Conservation (phyloP, 1,140 invertebrate species). For the Megathymus violae region DNA sequence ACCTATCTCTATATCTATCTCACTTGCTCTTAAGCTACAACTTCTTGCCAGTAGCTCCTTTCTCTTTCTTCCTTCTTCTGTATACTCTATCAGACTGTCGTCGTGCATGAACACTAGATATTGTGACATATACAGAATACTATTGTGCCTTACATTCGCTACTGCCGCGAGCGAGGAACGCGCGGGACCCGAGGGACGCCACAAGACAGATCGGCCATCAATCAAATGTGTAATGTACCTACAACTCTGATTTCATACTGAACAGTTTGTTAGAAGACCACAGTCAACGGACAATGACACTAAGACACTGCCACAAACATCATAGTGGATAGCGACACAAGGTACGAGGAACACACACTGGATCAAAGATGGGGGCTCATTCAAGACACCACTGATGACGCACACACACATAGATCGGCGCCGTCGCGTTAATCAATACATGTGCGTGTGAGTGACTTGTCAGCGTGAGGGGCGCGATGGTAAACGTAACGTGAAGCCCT, state of each 20-base stretch:
- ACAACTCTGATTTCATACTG: constrained; percentile 58
- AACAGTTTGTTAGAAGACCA: constrained; percentile 64
- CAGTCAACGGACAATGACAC: constrained; percentile 71
- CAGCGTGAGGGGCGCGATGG: constrained; percentile 54
- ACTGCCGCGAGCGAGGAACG: constrained; percentile 66
- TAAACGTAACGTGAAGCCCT: constrained; percentile 51
- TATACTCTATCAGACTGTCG: constrained; percentile 78
- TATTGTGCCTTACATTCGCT: constrained; percentile 73
- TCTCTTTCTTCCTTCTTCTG: constrained; percentile 79
- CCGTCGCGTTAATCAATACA: constrained; percentile 84
- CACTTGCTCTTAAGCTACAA: constrained; percentile 78
- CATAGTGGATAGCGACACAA: constrained; percentile 72
- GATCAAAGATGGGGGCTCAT: constrained; percentile 52
- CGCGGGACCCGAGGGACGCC: constrained; percentile 69
- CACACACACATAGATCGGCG: constrained; percentile 77
- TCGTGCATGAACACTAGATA: constrained; percentile 84
- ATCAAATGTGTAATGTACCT: constrained; percentile 45
- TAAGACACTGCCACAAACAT: constrained; percentile 75
- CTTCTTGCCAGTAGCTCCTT: constrained; percentile 78
- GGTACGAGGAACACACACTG: constrained; percentile 71
- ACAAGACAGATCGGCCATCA: constrained; percentile 59
- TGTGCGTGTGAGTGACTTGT: constrained; percentile 83
- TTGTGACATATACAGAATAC: constrained; percentile 79
- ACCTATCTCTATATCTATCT: constrained; percentile 77
- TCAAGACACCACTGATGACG: constrained; percentile 70